phyloP scores from a whole-genome alignment of 2,888 invertebrate species.

The Andrena marginata region DNA sequence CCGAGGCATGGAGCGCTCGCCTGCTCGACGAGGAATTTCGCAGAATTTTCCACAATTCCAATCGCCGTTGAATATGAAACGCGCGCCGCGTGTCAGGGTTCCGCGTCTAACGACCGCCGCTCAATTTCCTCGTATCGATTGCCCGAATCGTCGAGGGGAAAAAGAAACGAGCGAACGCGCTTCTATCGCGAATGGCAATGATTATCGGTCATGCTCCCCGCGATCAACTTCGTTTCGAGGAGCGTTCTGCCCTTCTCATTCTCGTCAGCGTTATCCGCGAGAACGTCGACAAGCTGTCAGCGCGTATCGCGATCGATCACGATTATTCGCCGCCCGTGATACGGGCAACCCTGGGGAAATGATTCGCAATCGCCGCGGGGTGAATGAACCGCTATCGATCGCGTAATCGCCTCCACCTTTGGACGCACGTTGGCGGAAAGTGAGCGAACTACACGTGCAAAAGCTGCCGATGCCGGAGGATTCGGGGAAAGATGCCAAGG shows the following conservation, averaged over 20 bases:
- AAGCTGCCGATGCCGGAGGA: background rate
- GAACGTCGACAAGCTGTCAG: background rate
- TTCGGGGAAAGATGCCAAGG: conserved; percentile 1
- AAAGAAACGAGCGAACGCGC: background rate
- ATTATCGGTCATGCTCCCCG: conserved; percentile 36
- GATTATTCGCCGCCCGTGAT: background rate
- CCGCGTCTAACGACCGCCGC: conserved; percentile 20
- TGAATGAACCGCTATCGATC: conserved; percentile 22
- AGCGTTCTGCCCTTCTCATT: background rate
- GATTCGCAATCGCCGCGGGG: background rate
- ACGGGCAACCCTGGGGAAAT: background rate
- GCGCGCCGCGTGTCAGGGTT: conserved; percentile 11
- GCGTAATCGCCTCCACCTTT: conserved; percentile 12
- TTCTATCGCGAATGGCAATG: conserved; percentile 3
- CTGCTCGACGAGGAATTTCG: background rate
- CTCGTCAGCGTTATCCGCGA: conserved; percentile 3
- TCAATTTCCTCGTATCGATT: conserved; percentile 29
- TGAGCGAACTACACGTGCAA: background rate
- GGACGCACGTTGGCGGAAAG: background rate
- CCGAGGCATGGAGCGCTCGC: background rate
- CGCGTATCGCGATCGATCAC: conserved; percentile 17
- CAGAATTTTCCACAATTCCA: conserved; percentile 36
- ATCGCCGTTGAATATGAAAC: conserved; percentile 9
- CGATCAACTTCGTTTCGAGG: conserved; percentile 1
- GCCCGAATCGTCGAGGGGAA: conserved; percentile 6